These are phyloP conservation scores for Drosophila birchii DNA, from an alignment of 2,888 invertebrate species.

Conservation along the genomic window DNA sequence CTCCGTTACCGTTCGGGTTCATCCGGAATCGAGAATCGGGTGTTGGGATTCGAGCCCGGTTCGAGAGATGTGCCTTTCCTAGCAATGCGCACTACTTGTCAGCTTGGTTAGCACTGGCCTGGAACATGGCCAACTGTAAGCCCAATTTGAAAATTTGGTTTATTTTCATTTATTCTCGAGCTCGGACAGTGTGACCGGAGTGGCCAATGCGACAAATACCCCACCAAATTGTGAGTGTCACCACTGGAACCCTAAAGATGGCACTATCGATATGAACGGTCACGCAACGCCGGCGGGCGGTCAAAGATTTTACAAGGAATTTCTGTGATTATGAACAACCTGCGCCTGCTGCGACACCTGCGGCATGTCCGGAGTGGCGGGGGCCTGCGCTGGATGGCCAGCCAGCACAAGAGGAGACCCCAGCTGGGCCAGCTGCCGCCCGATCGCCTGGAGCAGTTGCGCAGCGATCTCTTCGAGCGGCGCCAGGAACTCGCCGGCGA, in stretches of 20 bases:
- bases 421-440: slow-evolving; percentile 42
- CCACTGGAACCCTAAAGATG: neutral
- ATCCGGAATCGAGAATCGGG: slow-evolving; percentile 35
- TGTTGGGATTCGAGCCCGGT: neutral
- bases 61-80: no score
- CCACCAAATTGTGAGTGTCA: neutral
- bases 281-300: neutral
- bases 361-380: slow-evolving; percentile 2
- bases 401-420: slow-evolving; percentile 68
- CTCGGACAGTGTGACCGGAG: neutral
- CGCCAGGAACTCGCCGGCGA: slow-evolving; percentile 45
- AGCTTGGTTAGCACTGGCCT: neutral
- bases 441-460: slow-evolving; percentile 70
- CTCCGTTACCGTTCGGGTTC: slow-evolving; percentile 60
- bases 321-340: slow-evolving; percentile 47
- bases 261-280: neutral
- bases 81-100: slow-evolving; percentile 12
- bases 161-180: slow-evolving; percentile 16
- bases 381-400: slow-evolving; percentile 38
- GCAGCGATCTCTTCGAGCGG: slow-evolving; percentile 54
- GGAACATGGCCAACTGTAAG: slow-evolving; percentile 15
- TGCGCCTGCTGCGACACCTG: slow-evolving; percentile 48
- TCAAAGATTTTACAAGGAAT: slow-evolving; percentile 8
- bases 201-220: neutral
- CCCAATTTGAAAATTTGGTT: slow-evolving; percentile 13